phyloP scores from a whole-genome alignment of 23 tunicate species.

The Trididemnum clinides region DNA sequence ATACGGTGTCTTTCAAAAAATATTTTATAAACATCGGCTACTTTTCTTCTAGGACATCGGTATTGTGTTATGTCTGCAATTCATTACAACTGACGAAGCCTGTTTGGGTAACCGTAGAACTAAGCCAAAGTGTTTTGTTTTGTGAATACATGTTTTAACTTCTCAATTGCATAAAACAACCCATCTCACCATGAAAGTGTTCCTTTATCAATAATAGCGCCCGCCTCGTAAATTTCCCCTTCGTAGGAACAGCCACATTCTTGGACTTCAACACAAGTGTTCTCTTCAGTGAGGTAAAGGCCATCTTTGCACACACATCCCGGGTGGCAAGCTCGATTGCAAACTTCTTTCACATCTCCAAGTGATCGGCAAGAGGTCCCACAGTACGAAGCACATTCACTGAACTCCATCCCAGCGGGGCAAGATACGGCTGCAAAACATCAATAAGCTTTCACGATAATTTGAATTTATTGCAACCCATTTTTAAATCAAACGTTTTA shows the following conservation, averaged over 20 bases:
- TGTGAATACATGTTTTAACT: too few relatives aligned
- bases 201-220: slow-evolving; percentile 15
- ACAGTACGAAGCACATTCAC: slow-evolving; percentile 69
- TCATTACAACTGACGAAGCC: too few relatives aligned
- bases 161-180: too few relatives aligned
- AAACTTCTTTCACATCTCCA: slow-evolving; percentile 26
- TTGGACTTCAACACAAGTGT: slow-evolving; percentile 61
- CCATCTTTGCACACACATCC: slow-evolving; percentile 83
- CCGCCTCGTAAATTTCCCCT: slow-evolving; percentile 67
- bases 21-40: too few relatives aligned
- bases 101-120: too few relatives aligned
- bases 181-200: slow-evolving; percentile 38
- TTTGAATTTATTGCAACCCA: too few relatives aligned
- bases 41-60: too few relatives aligned
- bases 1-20: too few relatives aligned
- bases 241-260: slow-evolving; percentile 76
- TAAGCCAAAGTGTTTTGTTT: too few relatives aligned
- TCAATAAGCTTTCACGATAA: not conserved
- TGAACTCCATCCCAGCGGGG: slow-evolving; percentile 62
- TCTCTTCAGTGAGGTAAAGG: slow-evolving; percentile 52
- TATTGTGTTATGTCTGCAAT: too few relatives aligned
- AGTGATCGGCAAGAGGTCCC: slow-evolving; percentile 54
- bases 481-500: too few relatives aligned
- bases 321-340: slow-evolving; percentile 52
- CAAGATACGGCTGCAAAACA: slow-evolving; percentile 42